Percentiles rank a stretch among this genome's conserved stretches.
Evolutionary conservation across 2,113 vertebrate species (phyloP).

Genomic region (Labeo catla): DNA sequence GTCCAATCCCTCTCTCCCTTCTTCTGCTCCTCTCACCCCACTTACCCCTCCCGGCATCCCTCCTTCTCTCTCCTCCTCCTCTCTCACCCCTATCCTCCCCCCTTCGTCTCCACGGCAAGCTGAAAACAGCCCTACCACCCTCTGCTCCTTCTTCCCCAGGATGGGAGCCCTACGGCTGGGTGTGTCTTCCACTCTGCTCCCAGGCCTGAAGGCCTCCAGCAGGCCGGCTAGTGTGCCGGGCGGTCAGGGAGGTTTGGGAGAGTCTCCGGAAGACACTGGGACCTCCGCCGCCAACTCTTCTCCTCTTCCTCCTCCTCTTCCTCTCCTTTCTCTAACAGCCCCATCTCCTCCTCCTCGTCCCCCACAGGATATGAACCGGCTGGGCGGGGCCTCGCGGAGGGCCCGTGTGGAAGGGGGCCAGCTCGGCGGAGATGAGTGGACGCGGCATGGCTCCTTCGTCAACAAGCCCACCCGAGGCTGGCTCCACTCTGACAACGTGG

Average conservation of each 20-base stretch:
- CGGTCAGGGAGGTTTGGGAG: slow-evolving; percentile 63
- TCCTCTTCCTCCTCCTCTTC: slow-evolving; percentile 62
- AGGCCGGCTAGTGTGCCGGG: slow-evolving; percentile 49
- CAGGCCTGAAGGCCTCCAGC: slow-evolving; percentile 73
- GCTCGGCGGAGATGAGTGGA: slow-evolving; percentile 97
- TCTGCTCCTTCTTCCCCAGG: slow-evolving; percentile 95
- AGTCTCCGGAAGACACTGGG: slow-evolving; percentile 51
- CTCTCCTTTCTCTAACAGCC: slow-evolving; percentile 66
- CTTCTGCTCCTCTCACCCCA: slow-evolving; percentile 75
- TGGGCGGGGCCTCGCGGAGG: slow-evolving; percentile 89
- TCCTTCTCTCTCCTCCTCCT: slow-evolving; percentile 84
- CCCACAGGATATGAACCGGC: slow-evolving; percentile 98
- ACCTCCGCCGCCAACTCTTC: slow-evolving; percentile 66
- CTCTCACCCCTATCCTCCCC: slow-evolving; percentile 82
- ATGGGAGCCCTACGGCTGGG: slow-evolving; percentile 91
- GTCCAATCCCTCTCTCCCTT: slow-evolving; percentile 75
- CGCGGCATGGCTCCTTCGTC: slow-evolving; percentile 97
- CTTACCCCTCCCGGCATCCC: slow-evolving; percentile 74
- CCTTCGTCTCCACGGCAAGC: slow-evolving; percentile 71
- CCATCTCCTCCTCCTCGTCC: slow-evolving; percentile 82
- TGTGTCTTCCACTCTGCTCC: slow-evolving; percentile 82
- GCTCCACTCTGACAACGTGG: slow-evolving; percentile 93
- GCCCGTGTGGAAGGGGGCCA: slow-evolving; percentile 96
- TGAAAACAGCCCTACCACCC: slow-evolving; percentile 90
- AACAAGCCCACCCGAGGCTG: slow-evolving; percentile 96